Base-by-base conservation (phyloP, 1,140 invertebrate species). In the Solen grandis region DNA sequence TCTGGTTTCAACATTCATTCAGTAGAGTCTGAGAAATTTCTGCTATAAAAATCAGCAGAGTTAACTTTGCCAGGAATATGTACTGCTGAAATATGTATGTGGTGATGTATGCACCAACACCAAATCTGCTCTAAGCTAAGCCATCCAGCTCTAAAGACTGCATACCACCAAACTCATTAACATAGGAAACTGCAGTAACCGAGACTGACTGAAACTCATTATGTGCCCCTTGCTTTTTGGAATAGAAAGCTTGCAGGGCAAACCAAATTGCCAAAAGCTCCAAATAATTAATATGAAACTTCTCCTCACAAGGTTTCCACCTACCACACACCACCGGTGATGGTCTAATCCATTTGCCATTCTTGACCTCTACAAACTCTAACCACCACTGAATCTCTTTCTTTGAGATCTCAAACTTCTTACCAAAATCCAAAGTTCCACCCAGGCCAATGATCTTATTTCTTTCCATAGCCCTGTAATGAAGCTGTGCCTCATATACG, bases 361-460 rank as follows among this genome's bases (percentile, higher is more conserved):
- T 69, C 3, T 50, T 69, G 14, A 10, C n/a, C n/a, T n/a, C n/a
- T n/a, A n/a, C n/a, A n/a, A n/a, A n/a, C n/a, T n/a, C n/a, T n/a
- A n/a, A n/a, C 78, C 83, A 84, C 73, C 78, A 77, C 19, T 41
- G 50, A 35, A 84, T 54, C 54, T 77, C 68, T 19, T 60, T 1
- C 2, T 65, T 60, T 3, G 52, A 73, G 16, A 78, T 19, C 19
- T 8, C 25, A 25, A 84, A 50, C 10, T 50, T 29, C 16, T 62
- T 59, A 38, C 77, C 77, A 84, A 69, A 77, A 73, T 79, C 16
- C 19, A 33, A n/a, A n/a, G n/a, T n/a, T n/a, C n/a, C n/a, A n/a
- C n/a, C n/a, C n/a, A n/a, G n/a, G n/a, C n/a, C n/a, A 36, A 55
- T 2, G 5, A 75, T 50, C 62, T 83, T 75, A 31, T 75, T 25